These are phyloP conservation scores for Drosophila yooni DNA, from an alignment of 2,888 invertebrate genomes.

Conservation along the genomic window DNA sequence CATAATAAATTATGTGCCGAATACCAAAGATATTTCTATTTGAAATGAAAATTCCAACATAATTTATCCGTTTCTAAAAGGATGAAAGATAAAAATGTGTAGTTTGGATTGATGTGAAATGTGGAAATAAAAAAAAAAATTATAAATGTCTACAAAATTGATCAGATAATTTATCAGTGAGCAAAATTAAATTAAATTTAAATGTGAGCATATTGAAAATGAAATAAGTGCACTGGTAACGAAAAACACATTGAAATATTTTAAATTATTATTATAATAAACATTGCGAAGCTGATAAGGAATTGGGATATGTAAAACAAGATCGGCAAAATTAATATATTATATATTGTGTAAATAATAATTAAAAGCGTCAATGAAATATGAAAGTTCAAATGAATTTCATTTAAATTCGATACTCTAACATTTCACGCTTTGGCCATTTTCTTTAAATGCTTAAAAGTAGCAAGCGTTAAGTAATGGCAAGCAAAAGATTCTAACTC, in stretches of 20 bases:
- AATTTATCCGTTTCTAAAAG: constrained; percentile 63
- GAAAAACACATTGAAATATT: neutral
- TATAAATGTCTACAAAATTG: constrained; percentile 1
- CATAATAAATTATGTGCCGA: constrained; percentile 66
- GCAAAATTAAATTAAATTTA: constrained; percentile 1
- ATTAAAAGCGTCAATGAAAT: neutral
- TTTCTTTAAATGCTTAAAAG: neutral
- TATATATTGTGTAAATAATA: neutral
- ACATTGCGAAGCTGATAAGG: neutral
- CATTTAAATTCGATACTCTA: neutral
- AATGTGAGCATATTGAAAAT: constrained; percentile 2
- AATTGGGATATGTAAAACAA: neutral
- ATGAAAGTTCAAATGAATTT: neutral
- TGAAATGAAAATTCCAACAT: constrained; percentile 51
- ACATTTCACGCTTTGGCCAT: neutral
- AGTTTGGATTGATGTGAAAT: constrained; percentile 35
- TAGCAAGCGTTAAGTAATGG: neutral
- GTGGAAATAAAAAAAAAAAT: constrained; percentile 40
- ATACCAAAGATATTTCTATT: constrained; percentile 62
- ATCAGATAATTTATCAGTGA: constrained; percentile 1
- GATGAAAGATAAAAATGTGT: constrained; percentile 55
- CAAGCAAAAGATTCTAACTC: neutral
- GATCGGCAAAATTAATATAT: neutral
- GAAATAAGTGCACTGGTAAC: neutral
- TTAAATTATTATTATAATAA: neutral